A percentile compares a stretch with the other conserved stretches of the same genome.
Evolutionary conservation across 2,797 vertebrate species (phyloP).

Genomic region (Echeneis naucrates): DNA sequence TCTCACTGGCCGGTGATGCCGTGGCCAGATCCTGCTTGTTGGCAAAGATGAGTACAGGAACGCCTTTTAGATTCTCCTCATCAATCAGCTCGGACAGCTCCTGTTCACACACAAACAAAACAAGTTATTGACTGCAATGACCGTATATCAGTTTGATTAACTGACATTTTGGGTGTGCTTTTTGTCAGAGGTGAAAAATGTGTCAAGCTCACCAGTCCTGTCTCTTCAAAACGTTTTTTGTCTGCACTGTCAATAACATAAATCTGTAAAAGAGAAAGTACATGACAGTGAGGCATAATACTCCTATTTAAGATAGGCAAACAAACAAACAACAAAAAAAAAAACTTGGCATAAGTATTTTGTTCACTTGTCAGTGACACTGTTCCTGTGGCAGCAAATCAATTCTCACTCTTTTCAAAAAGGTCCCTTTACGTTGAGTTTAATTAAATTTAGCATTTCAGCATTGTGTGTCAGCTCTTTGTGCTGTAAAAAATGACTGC

Average conservation of each 20-base stretch:
- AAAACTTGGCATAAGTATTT: background rate
- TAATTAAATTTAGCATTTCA: no score
- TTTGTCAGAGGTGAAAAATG: constrained; percentile 7
- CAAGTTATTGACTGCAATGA: background rate
- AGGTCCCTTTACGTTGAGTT: no score
- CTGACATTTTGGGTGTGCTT: background rate
- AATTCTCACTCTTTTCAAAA: background rate
- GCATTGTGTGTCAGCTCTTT: background rate
- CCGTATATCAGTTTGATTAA: background rate
- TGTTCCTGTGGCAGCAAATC: constrained; percentile 1
- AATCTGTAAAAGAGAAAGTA: constrained; percentile 82
- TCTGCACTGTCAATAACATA: constrained; percentile 94
- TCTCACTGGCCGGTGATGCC: constrained; percentile 88
- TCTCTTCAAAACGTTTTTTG: constrained; percentile 93
- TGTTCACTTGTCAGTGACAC: background rate
- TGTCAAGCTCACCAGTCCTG: constrained; percentile 86
- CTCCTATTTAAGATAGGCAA: background rate
- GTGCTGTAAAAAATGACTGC: background rate
- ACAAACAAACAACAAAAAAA: no score
- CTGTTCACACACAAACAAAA: constrained; percentile 65
- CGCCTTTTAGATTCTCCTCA: constrained; percentile 87
- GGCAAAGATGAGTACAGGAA: constrained; percentile 91
- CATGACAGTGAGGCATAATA: background rate
- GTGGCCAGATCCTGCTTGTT: constrained; percentile 92
- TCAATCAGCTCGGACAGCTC: constrained; percentile 90